A percentile compares a stretch with the other conserved stretches of the same genome.
phyloP scores from a whole-genome alignment of 2,797 vertebrate species.

The Sternotherus odoratus region DNA sequence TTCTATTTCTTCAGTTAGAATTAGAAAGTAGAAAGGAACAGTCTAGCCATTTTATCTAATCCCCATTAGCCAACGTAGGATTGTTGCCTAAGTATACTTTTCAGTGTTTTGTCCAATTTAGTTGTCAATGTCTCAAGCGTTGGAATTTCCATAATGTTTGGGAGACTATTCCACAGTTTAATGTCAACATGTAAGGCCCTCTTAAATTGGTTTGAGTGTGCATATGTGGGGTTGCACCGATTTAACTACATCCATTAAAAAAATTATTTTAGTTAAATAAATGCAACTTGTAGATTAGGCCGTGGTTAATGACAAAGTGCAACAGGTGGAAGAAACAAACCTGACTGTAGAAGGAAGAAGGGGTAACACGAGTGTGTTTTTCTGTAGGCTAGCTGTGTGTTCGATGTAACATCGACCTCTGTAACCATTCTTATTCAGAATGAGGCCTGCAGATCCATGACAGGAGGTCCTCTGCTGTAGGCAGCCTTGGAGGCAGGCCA shows the following conservation, averaged over 20 bases:
- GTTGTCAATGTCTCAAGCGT: neutral
- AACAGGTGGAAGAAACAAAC: neutral
- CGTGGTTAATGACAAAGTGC: neutral
- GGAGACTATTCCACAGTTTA: neutral
- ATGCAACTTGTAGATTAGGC: neutral
- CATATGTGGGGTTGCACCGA: neutral
- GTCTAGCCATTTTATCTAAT: neutral
- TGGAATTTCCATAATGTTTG: neutral
- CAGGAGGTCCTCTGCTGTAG: neutral
- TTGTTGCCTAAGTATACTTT: neutral
- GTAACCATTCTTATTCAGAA: neutral
- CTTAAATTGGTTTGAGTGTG: neutral
- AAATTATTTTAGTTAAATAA: neutral
- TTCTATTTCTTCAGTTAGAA: neutral
- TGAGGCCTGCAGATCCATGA: neutral
- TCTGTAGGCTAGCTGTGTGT: neutral
- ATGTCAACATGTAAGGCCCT: neutral
- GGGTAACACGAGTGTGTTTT: accelerated
- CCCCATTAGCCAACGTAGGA: neutral
- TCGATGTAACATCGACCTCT: accelerated
- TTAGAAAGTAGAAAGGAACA: neutral
- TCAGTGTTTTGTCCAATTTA: neutral
- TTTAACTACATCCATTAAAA: neutral
- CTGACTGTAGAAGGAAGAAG: neutral
- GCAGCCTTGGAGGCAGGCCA: neutral